A percentile compares a stretch with the other conserved stretches of the same genome.
Conservation (phyloP, 2,113 vertebrate species). For the Recurvirostra avosetta region DNA sequence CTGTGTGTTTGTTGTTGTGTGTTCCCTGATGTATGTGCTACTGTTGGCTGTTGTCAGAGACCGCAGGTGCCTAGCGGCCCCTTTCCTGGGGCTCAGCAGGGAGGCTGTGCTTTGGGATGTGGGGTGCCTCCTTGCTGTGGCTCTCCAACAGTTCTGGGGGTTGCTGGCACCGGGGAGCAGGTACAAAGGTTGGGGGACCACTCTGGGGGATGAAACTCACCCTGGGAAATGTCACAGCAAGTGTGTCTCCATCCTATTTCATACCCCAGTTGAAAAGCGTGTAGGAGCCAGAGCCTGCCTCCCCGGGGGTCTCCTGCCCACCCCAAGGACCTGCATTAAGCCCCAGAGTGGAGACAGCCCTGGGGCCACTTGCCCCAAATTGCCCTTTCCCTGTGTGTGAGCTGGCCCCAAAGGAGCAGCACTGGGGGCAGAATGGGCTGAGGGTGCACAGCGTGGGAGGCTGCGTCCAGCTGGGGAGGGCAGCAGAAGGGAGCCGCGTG, state of each 20-base stretch:
- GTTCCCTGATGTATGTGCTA: not conserved
- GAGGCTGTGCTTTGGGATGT: not conserved
- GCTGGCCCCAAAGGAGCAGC: not conserved
- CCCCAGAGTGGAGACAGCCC: rapidly evolving
- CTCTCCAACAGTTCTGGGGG: not conserved
- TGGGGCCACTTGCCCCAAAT: rapidly evolving
- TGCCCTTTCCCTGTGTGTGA: rapidly evolving
- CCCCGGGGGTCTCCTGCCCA: not conserved
- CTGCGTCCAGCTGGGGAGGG: rapidly evolving
- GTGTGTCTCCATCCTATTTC: not conserved
- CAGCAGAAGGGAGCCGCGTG: rapidly evolving
- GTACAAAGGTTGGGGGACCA: not conserved
- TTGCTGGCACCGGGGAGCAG: not conserved
- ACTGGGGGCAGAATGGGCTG: not conserved
- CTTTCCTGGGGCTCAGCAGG: rapidly evolving
- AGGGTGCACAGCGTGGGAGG: not conserved
- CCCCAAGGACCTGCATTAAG: not conserved
- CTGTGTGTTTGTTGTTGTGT: not conserved
- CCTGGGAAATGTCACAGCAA: not conserved
- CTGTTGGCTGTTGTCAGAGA: not conserved
- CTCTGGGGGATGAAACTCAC: not conserved
- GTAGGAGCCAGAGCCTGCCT: not conserved
- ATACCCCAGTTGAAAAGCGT: not conserved
- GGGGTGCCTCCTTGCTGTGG: rapidly evolving
- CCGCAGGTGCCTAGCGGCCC: not conserved